Base-by-base conservation (phyloP, 2,113 vertebrate species). In the Caranx melampygus region DNA sequence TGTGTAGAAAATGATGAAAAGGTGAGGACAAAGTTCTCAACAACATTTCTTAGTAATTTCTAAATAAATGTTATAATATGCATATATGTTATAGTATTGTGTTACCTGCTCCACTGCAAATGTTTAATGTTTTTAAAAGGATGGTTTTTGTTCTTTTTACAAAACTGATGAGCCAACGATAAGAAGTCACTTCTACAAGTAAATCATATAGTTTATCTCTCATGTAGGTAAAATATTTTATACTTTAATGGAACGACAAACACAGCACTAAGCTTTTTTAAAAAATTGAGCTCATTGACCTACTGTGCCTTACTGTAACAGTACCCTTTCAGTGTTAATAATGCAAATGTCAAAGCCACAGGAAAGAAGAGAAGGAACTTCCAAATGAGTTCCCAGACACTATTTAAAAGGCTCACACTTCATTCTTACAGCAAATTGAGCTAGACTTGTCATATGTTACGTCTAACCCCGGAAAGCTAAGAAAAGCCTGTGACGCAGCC, bases 261-360 rank as follows among this genome's bases (percentile, higher is more conserved):
- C 45, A 11, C 3, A 54, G 16, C 3, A 33, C 47, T 51, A 62
- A 55, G 31, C 11, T 13, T 78, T 74, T 35, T 45, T 31, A 44
- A 37, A 44, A n/a, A 26, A 58, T 3, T 3, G 16, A 15, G 10
- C n/a, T 58, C 18, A 67, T 11, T 2, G 26, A 8, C 18, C 47
- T 45, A 1, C 62, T 67, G 10, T 6, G 1, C 35, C 26, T 61
- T 18, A 20, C 26, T 49, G 37, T 31, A 20, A 15, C n/a, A 59
- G 42, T 51, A 16, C 13, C 37, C 21, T 21, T 26, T 64, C 34
- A 72, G 4, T 42, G 20, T 42, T n/a, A 83, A 78, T 80, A 74
- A 80, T 71, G 11, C 18, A 75, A 35, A 62, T 9, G 12, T 66
- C 31, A 63, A 20, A 79, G 73, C 67, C 74, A 78, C 16, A 9